A percentile compares a stretch with the other conserved stretches of the same genome.
These are phyloP conservation scores for Vespertilio murinus DNA, from an alignment of 2,797 vertebrate species.

Conservation along the genomic window DNA sequence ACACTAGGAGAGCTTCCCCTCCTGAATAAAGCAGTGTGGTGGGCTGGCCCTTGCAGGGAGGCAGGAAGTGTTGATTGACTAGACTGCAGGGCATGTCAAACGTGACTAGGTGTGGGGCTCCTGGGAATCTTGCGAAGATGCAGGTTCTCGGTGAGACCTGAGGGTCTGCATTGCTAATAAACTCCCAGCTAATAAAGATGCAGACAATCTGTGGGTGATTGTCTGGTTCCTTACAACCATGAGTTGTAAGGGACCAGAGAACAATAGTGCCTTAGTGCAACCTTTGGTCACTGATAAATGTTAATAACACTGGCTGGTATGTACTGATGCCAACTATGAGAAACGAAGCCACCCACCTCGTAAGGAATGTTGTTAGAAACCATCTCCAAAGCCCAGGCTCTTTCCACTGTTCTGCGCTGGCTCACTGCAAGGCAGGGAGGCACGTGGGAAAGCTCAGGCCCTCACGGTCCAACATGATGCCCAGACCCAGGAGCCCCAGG, in stretches of 20 bases:
- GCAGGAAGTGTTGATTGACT: neutral
- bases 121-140: neutral
- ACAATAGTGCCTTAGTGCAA: neutral
- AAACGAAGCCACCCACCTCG: neutral
- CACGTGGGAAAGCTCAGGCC: rapidly evolving
- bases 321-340: neutral
- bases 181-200: neutral
- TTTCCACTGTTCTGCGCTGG: rapidly evolving
- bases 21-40: neutral
- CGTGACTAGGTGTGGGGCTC: rapidly evolving
- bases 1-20: neutral
- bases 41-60: neutral
- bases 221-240: too few relatives aligned
- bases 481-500: neutral
- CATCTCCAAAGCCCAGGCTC: neutral
- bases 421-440: neutral
- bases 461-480: neutral
- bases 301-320: neutral
- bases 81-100: neutral
- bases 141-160: neutral
- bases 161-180: slow-evolving; percentile 8
- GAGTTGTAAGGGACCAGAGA: neutral
- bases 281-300: neutral
- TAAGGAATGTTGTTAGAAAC: neutral
- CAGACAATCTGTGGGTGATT: neutral